phyloP scores from a whole-genome alignment of 1,140 invertebrate species.

The Atta texana region DNA sequence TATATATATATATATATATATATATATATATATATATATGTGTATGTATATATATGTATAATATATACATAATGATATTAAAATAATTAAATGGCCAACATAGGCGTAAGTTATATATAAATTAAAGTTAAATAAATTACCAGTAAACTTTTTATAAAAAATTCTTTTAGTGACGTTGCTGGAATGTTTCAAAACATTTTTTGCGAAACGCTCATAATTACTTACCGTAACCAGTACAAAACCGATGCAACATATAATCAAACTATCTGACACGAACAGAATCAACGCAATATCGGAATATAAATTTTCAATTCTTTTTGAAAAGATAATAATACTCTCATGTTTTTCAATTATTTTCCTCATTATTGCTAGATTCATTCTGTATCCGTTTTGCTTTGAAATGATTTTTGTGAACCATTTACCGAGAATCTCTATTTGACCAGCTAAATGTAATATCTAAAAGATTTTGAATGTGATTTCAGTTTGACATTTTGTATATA shows the following conservation, averaged over 20 bases:
- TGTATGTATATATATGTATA: too few species aligned
- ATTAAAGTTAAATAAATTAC: background rate
- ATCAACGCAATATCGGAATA: conserved; percentile 46
- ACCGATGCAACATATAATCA: conserved; percentile 39
- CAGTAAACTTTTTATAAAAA: background rate
- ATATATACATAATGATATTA: background rate
- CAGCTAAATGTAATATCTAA: conserved; percentile 49
- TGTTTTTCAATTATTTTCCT: conserved; percentile 50
- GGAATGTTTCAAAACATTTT: too few species aligned
- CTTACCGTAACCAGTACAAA: conserved; percentile 63
- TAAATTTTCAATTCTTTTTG: conserved; percentile 26
- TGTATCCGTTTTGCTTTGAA: background rate
- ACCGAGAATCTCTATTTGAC: conserved; percentile 49
- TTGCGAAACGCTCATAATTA: background rate
- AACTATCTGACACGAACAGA: conserved; percentile 47
- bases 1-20: too few species aligned
- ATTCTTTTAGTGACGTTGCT: background rate
- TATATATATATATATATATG: too few species aligned
- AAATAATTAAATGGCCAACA: background rate
- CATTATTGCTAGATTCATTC: background rate
- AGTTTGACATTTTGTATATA: background rate
- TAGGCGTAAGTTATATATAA: too few species aligned
- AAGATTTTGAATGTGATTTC: background rate
- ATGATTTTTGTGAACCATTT: conserved; percentile 17
- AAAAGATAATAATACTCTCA: conserved; percentile 48